These are phyloP conservation scores for Hemicrepidius hirtus DNA, from an alignment of 2,888 invertebrate species.

Conservation along the genomic window DNA sequence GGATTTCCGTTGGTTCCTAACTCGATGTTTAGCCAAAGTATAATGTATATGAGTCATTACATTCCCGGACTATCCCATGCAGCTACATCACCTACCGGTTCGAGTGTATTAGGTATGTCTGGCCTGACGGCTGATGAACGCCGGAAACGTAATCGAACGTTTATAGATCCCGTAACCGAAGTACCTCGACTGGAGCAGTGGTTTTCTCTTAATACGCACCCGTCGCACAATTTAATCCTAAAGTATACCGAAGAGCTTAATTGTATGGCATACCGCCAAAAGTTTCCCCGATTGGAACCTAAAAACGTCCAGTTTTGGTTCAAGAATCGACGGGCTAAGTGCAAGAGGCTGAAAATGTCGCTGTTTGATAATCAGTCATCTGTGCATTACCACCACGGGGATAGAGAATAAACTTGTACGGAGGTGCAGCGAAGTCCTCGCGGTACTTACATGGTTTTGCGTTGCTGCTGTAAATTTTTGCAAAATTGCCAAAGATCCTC, in stretches of 20 bases:
- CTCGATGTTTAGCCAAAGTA: constrained; percentile 91
- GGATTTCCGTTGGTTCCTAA: constrained; percentile 89
- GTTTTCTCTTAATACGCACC: constrained; percentile 98
- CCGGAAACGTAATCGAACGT: constrained; percentile 96
- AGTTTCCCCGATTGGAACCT: constrained; percentile 98
- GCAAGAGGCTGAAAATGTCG: constrained; percentile 96
- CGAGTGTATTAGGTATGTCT: constrained; percentile 75
- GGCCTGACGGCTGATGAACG: constrained; percentile 87
- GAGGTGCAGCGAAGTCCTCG: constrained; percentile 23
- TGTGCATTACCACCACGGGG: constrained; percentile 78
- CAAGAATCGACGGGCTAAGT: constrained; percentile 98
- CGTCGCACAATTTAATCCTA: constrained; percentile 97
- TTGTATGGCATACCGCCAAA: constrained; percentile 96
- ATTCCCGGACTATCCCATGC: constrained; percentile 77
- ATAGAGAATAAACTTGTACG: constrained; percentile 72
- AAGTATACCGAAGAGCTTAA: constrained; percentile 99
- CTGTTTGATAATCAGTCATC: constrained; percentile 85
- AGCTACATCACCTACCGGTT: constrained; percentile 74
- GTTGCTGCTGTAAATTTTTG: constrained; percentile 39
- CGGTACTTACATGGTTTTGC: constrained; percentile 45
- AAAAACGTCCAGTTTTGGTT: constrained; percentile 99
- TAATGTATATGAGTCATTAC: constrained; percentile 95
- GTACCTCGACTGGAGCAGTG: constrained; percentile 95
- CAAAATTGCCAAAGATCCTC: constrained; percentile 41
- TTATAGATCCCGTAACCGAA: constrained; percentile 99